Conservation (phyloP, 1,140 invertebrate species). For the Eubasilissa regina region DNA sequence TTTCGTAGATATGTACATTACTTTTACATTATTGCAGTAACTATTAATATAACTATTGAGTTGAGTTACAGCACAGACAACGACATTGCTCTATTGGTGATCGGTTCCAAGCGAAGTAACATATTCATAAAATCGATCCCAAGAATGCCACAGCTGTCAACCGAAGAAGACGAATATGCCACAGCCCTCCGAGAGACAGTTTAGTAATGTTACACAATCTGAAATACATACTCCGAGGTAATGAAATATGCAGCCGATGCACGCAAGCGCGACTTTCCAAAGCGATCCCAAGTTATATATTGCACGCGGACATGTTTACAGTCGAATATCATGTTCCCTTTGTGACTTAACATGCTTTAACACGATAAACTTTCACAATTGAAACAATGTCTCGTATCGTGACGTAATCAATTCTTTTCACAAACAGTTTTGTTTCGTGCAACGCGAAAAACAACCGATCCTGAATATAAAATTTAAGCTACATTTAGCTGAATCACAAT, state of each 20-base stretch:
- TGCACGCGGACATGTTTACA: neutral
- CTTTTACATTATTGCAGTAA: too few species aligned
- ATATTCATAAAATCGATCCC: slow-evolving; percentile 3
- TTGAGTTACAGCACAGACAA: too few species aligned
- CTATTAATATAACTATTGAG: too few species aligned
- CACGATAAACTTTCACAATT: slow-evolving; percentile 19
- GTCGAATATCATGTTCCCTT: slow-evolving; percentile 35
- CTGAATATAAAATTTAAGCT: too few species aligned
- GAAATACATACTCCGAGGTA: neutral
- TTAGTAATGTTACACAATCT: neutral
- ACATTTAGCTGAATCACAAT: too few species aligned
- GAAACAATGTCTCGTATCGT: slow-evolving; percentile 27
- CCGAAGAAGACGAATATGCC: slow-evolving; percentile 9
- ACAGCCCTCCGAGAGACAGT: neutral
- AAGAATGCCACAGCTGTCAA: slow-evolving; percentile 33
- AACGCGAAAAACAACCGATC: neutral
- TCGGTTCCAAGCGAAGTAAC: neutral
- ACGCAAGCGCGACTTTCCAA: slow-evolving; percentile 12
- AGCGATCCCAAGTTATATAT: neutral
- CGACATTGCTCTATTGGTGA: neutral
- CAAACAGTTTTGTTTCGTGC: neutral
- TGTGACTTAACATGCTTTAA: slow-evolving; percentile 16
- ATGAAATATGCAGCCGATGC: slow-evolving; percentile 31
- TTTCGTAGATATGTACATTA: too few species aligned
- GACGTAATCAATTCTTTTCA: slow-evolving; percentile 23